Evolutionary conservation across 2,797 vertebrate genomes (phyloP).

Genomic region (Tenualosa thibaudeaui): DNA sequence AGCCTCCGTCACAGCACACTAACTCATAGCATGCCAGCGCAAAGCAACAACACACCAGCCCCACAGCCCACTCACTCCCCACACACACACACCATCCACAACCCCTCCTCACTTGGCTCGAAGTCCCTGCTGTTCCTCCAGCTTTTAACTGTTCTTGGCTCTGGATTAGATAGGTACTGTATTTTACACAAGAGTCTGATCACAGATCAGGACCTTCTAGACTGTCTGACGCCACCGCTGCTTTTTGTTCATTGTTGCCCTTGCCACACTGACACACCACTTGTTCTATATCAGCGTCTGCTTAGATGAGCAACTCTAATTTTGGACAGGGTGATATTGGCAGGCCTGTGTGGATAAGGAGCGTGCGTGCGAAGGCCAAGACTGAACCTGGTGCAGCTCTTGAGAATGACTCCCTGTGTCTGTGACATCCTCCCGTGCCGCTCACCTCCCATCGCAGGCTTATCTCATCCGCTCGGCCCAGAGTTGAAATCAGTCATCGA

Average conservation of each 20-base stretch:
- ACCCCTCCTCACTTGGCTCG: background rate
- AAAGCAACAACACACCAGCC: conserved; percentile 37
- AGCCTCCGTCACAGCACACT: conserved; percentile 26
- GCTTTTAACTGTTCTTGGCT: no score
- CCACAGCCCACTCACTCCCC: conserved; percentile 45
- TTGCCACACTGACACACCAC: background rate
- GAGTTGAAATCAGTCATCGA: background rate
- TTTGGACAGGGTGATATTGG: background rate
- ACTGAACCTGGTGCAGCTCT: background rate
- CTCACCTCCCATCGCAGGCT: background rate
- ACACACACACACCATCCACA: conserved; percentile 36
- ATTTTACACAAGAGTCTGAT: background rate
- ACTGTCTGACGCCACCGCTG: background rate
- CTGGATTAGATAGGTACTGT: no score
- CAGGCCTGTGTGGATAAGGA: background rate
- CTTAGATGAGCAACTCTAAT: background rate
- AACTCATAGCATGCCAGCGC: conserved; percentile 14
- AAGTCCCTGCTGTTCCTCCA: background rate
- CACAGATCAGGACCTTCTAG: background rate
- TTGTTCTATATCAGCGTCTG: background rate
- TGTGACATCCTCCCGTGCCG: background rate
- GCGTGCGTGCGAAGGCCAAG: background rate
- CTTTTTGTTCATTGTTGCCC: background rate
- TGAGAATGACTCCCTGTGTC: background rate
- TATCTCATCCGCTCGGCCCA: background rate